phyloP scores from a whole-genome alignment of 2,113 vertebrate genomes.

The Scartelaos histophorus region DNA sequence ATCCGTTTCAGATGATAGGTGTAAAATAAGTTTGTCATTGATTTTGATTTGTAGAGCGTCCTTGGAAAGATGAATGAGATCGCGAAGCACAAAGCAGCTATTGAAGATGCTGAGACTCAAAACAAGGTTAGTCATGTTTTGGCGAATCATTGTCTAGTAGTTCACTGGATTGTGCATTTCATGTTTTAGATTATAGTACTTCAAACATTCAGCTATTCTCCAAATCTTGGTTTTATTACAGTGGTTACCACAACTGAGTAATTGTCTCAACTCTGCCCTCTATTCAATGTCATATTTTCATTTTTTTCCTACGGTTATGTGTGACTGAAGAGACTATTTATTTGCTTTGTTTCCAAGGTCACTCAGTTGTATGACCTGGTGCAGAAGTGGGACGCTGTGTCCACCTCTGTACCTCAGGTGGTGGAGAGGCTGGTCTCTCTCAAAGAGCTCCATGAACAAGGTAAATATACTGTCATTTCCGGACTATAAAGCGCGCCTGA shows the following conservation, averaged over 20 bases:
- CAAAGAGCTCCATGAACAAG: conserved; percentile 92
- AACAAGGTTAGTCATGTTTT: conserved; percentile 82
- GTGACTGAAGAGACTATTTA: neutral
- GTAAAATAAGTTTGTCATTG: neutral
- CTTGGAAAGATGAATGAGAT: conserved; percentile 96
- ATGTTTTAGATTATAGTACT: neutral
- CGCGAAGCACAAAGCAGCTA: conserved; percentile 90
- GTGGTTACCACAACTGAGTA: too few species aligned
- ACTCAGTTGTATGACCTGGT: conserved; percentile 87
- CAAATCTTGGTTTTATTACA: neutral
- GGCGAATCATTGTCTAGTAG: conserved; percentile 7
- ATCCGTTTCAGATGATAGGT: neutral
- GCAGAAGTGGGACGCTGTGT: conserved; percentile 89
- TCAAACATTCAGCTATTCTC: neutral
- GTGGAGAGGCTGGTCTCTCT: conserved; percentile 87
- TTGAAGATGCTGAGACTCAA: conserved; percentile 92
- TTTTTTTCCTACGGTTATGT: neutral
- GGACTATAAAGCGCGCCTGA: too few species aligned
- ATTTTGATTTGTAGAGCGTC: conserved; percentile 80
- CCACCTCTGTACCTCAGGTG: conserved; percentile 85
- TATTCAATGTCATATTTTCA: too few species aligned
- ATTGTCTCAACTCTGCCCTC: too few species aligned
- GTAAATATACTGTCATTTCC: too few species aligned
- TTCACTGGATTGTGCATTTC: neutral
- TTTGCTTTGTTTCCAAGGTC: conserved; percentile 71